phyloP scores from a whole-genome alignment of 2,113 vertebrate genomes.

The Pseudonaja textilis region DNA sequence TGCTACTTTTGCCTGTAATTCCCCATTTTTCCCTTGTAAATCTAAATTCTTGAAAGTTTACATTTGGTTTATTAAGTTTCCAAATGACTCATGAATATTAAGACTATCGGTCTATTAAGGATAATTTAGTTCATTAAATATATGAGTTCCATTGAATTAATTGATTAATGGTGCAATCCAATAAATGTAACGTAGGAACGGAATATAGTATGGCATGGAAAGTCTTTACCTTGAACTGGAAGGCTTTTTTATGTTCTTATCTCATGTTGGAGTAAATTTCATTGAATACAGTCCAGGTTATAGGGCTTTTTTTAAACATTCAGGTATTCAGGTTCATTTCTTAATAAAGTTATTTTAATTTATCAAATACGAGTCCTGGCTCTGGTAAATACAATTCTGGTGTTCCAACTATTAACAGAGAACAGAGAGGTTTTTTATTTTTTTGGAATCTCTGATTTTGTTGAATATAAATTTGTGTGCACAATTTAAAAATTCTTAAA shows the following conservation, averaged over 20 bases:
- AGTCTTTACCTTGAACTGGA: neutral
- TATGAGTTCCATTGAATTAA: neutral
- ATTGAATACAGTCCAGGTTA: neutral
- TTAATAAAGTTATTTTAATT: neutral
- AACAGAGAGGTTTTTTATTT: neutral
- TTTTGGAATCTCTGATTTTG: neutral
- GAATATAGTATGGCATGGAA: neutral
- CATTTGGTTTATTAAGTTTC: neutral
- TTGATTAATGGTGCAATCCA: neutral
- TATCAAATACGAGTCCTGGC: neutral
- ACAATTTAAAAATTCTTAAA: neutral
- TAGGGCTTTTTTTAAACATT: neutral
- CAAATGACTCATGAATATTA: neutral
- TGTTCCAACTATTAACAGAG: neutral
- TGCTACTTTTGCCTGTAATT: conserved; percentile 22
- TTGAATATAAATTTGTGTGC: neutral
- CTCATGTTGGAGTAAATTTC: neutral
- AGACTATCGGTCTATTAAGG: neutral
- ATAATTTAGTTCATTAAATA: neutral
- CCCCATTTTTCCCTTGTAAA: neutral
- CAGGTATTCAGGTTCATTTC: neutral
- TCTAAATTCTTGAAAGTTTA: neutral
- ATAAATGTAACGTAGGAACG: neutral
- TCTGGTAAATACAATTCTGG: neutral
- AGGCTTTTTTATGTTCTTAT: neutral